phyloP scores from a whole-genome alignment of 2,113 vertebrate genomes.

The Ellobius talpinus region DNA sequence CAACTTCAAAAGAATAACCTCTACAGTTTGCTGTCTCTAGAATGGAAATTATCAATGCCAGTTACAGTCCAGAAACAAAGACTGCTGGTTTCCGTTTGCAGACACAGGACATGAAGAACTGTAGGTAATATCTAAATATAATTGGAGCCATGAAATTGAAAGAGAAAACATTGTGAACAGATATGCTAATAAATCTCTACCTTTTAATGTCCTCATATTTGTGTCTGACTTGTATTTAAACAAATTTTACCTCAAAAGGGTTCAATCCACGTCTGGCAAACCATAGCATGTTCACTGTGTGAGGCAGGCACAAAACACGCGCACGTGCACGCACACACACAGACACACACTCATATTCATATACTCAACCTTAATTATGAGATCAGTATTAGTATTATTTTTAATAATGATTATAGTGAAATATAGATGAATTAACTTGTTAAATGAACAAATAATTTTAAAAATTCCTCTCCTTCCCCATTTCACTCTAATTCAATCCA shows the following conservation, averaged over 20 bases:
- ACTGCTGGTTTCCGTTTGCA: background rate
- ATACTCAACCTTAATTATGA: background rate
- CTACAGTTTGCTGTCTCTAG: background rate
- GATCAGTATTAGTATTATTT: background rate
- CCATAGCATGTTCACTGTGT: background rate
- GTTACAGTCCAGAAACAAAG: background rate
- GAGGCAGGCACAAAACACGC: background rate
- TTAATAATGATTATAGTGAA: background rate
- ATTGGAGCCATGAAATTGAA: slow-evolving; percentile 9
- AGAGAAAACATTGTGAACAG: slow-evolving; percentile 28
- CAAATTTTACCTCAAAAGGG: background rate
- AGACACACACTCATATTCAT: background rate
- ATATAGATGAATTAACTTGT: background rate
- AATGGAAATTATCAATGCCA: background rate
- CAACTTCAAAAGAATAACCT: background rate
- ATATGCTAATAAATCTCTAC: background rate
- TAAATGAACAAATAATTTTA: background rate
- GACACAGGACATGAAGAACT: background rate
- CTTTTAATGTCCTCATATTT: background rate
- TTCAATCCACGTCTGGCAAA: background rate
- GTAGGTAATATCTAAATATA: background rate
- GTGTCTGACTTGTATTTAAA: background rate
- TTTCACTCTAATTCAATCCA: background rate
- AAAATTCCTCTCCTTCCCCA: background rate
- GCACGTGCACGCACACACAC: background rate